Evolutionary conservation across 2,888 invertebrate genomes (phyloP), one percentile per base, ranked within the genome.

Genomic region (Melinaea marsaeus): DNA sequence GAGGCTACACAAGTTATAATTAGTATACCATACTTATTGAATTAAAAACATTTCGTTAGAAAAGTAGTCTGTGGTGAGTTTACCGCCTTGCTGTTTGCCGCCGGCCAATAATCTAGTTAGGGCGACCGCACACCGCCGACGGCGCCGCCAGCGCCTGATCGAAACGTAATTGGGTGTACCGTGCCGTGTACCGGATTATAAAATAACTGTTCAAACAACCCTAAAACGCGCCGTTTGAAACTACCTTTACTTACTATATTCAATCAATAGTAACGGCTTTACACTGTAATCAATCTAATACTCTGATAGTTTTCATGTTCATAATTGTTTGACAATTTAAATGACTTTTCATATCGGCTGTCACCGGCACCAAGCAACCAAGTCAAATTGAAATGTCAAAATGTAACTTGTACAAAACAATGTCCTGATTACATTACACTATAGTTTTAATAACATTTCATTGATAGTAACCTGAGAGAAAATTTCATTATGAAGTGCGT

Each of bases 361-460:
- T 67, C 70, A 65, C 42, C 55, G 48, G 32, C 69, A 69, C 64
- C 74, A 69, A 78, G 78, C 79, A 77, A 81, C 81, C 79, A 81
- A 85, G 78, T 82, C 77, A 81, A 85, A 88, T 87, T 85, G 85
- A 82, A 86, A 85, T 78, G 87, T 85, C 86, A 85, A 61, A 51
- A 55, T 67, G 61, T 68, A 67, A 63, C 59, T 60, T 59, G 65
- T 66, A 47, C 56, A 22, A 55, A 56, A 55, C 67, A 61, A 51
- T 51, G 42, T 60, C 61, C 61, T 60, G 60, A 65, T 60, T 61
- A 61, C 65, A 61, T 67, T 59, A 62, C 56, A 64, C 11, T 7
- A 4, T 60, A 58, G 61, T 62, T 48, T 62, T 57, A 62, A 62
- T 61, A 35, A 57, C 37, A 55, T 57, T 61, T 55, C n/a, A 47